Evolutionary conservation across 2,113 vertebrate genomes (phyloP), one percentile per base, ranked within the genome.

Genomic region (Typhlomys cinereus): DNA sequence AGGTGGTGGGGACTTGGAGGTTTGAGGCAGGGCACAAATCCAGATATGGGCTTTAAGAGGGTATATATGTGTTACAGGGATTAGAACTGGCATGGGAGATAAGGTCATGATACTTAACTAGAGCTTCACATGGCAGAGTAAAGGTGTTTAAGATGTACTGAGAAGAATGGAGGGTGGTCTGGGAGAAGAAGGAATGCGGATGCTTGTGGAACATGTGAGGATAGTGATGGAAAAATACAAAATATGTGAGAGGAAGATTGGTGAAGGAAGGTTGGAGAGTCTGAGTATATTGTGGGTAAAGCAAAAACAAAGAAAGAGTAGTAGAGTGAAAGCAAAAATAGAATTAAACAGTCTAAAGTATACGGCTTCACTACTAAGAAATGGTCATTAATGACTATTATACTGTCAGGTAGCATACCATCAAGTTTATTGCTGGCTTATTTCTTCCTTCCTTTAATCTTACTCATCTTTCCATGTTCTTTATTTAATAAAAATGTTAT

Each of bases 401-500:
- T 90, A 66, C 48, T 80, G 4, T 70, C 21, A 8, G 59, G 39
- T 84, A 91, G 18, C 50, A 36, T 70, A 80, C 48, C 20, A 64
- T 88, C 70, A 80, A 15, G 29, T 89, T 73, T 70, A 88, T 18
- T 67, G 6, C 70, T 91, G 50, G 29, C 46, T 61, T 91, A 0
- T 73, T 96, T 93, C 18, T 94, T 89, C 9, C 10, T 90, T 36
- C 20, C 4, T 85, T 73, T 85, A 79, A 70, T 90, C 36, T 61
- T 92, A 27, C 13, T 85, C 20, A 80, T 90, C 41, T 91, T 80
- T 62, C n/a, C 39, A 85, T 93, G 36, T 70, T 94, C 67, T 36
- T 91, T 69, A 20, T 76, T 88, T 64, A 83, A 54, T 91, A 85
- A 54, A 93, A 92, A 50, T 34, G 7, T 92, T 84, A 71, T 88